These are phyloP conservation scores for Zaprionus lineosus DNA, from an alignment of 2,888 invertebrate species.

Conservation along the genomic window DNA sequence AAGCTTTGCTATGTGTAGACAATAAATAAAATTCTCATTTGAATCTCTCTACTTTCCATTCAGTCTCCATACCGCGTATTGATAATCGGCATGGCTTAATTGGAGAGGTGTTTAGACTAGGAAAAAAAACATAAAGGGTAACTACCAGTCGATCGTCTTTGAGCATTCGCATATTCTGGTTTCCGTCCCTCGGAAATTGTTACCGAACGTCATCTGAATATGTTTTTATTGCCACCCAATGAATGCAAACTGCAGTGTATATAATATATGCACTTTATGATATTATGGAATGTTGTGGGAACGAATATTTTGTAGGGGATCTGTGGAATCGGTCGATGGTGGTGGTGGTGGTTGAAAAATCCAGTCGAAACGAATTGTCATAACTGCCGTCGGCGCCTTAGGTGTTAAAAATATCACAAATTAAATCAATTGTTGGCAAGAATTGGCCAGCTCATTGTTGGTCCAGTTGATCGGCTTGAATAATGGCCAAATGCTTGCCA, in stretches of 20 bases:
- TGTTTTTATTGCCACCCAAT: conserved; percentile 2
- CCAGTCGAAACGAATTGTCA: conserved; percentile 21
- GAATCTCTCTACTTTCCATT: conserved; percentile 34
- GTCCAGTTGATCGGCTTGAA: conserved; percentile 33
- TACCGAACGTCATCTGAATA: conserved; percentile 3
- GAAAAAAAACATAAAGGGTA: not conserved
- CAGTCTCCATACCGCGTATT: conserved; percentile 8
- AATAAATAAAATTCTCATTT: conserved; percentile 26
- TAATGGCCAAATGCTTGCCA: conserved; percentile 43
- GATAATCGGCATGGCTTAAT: too few species aligned
- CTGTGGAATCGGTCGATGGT: too few species aligned
- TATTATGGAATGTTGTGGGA: conserved; percentile 21
- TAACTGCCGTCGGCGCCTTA: conserved; percentile 22
- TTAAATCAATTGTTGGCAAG: conserved; percentile 53
- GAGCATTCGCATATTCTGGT: not conserved
- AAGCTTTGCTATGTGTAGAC: conserved; percentile 14
- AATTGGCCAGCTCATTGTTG: conserved; percentile 45
- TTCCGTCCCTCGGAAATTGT: not conserved
- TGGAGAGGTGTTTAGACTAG: too few species aligned
- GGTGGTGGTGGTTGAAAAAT: too few species aligned
- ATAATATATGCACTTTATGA: conserved; percentile 41
- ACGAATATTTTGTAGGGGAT: too few species aligned
- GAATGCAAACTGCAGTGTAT: conserved; percentile 4
- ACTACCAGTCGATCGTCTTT: not conserved
- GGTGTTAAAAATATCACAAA: conserved; percentile 45